Evolutionary conservation across 2,113 vertebrate genomes (phyloP), one percentile per base, ranked within the genome.

Genomic region (Zapus hudsonius): DNA sequence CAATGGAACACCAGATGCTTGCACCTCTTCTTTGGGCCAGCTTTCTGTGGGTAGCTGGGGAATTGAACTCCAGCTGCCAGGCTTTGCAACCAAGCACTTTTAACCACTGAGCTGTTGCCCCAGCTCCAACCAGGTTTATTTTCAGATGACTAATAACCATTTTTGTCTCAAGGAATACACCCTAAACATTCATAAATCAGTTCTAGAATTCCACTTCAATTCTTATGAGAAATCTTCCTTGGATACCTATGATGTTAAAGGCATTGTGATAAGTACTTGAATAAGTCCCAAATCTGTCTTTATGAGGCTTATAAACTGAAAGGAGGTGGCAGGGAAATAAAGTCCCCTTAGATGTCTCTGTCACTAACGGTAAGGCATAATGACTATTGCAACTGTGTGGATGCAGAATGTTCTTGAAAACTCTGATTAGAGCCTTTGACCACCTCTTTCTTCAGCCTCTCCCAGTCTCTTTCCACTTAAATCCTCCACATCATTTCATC

Each of bases 181-280:
- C 55, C 64, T 85, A 81, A 82, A 92, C 23, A 31, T 92, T 23
- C 44, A 84, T 91, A 70, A 79, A 70, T 57, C 29, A 3, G 2
- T 81, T 86, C 74, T 92, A 57, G 64, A 67, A 72, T 73, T 74
- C 38, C 3, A 74, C 59, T 88, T 87, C 38, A 57, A 13, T 89
- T 89, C 87, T 81, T 64, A 82, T 82, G 33, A 59, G 87, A 84
- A 76, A 74, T 7, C 2, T 69, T 90, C 81, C 55, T 29, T 88
- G 36, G 75, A 42, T 88, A 33, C n/a, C 61, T 72, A 13, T 76
- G 44, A 57, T 8, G 31, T 55, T 57, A 76, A 87, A 78, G 61
- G 36, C 61, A 59, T 67, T 38, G 11, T 55, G 69, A 3, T 73
- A 38, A 87, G 61, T 38, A 74, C 33, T 38, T 75, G 31, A 64